Evolutionary conservation across 2,113 vertebrate species (phyloP).

Genomic region (Herpailurus yagouaroundi): DNA sequence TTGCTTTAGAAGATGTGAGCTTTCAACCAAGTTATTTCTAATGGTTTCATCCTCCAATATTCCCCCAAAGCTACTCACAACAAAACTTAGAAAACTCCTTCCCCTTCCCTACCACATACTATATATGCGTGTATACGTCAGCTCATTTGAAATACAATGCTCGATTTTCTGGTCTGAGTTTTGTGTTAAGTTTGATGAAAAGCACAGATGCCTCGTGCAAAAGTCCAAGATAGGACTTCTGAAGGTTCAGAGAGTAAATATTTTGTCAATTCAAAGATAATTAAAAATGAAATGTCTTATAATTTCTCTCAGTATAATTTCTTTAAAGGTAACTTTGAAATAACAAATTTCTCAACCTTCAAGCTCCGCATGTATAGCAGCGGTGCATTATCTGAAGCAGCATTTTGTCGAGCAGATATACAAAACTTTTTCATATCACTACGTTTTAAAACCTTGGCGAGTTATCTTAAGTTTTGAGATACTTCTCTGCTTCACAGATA

Average conservation of each 20-base stretch:
- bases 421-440: not conserved
- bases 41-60: not conserved
- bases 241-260: not conserved
- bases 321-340: slow-evolving; percentile 44
- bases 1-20: slow-evolving; percentile 28
- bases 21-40: slow-evolving; percentile 43
- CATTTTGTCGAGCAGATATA: not conserved
- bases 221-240: not conserved
- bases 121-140: not conserved
- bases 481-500: slow-evolving; percentile 52
- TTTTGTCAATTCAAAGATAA: slow-evolving; percentile 29
- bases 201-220: not conserved
- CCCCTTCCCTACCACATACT: not conserved
- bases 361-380: not conserved
- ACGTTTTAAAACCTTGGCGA: not conserved
- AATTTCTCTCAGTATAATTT: slow-evolving; percentile 43
- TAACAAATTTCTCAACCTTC: not conserved
- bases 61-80: not conserved
- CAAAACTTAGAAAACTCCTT: slow-evolving; percentile 17
- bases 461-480: not conserved
- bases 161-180: not conserved
- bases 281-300: slow-evolving; percentile 15
- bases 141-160: slow-evolving; percentile 20
- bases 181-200: slow-evolving; percentile 6
- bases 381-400: not conserved